Evolutionary conservation across 2,888 invertebrate genomes (phyloP).

Genomic region (Odontothrips loti): DNA sequence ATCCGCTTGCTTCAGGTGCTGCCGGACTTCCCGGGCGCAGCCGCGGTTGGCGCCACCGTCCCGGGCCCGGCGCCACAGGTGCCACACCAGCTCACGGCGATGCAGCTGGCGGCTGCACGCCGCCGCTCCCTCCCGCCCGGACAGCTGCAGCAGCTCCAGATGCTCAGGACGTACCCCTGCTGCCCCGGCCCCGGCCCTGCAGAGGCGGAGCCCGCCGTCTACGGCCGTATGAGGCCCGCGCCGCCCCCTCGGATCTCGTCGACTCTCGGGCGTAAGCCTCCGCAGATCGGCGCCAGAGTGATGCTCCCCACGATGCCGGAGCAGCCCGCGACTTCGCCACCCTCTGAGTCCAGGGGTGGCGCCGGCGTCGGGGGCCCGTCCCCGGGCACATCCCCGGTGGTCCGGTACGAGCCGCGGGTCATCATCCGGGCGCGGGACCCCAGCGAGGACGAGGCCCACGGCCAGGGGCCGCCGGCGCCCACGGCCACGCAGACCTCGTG

Average conservation of each 20-base stretch:
- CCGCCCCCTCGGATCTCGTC: conserved; percentile 68
- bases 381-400: neutral
- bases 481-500: neutral
- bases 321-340: neutral
- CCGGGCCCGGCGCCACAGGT: conserved; percentile 22
- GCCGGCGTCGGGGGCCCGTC: no score
- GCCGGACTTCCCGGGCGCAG: conserved; percentile 58
- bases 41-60: conserved; percentile 33
- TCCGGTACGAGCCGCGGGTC: neutral
- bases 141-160: conserved; percentile 21
- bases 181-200: conserved; percentile 43
- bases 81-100: neutral
- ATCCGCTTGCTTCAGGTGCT: conserved; percentile 47
- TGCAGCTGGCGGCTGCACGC: neutral
- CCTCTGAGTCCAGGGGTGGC: no score
- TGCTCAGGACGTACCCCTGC: conserved; percentile 38
- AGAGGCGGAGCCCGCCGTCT: conserved; percentile 37
- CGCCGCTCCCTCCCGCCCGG: conserved; percentile 38
- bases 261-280: conserved; percentile 58
- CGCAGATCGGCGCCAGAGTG: conserved; percentile 31
- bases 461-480: neutral
- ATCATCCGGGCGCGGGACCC: conserved; percentile 1
- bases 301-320: conserved; percentile 1
- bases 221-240: conserved; percentile 50
- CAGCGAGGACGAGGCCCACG: neutral